Evolutionary conservation across 2,797 vertebrate genomes (phyloP), one percentile per base, ranked within the genome.

Genomic region (Channa striata): DNA sequence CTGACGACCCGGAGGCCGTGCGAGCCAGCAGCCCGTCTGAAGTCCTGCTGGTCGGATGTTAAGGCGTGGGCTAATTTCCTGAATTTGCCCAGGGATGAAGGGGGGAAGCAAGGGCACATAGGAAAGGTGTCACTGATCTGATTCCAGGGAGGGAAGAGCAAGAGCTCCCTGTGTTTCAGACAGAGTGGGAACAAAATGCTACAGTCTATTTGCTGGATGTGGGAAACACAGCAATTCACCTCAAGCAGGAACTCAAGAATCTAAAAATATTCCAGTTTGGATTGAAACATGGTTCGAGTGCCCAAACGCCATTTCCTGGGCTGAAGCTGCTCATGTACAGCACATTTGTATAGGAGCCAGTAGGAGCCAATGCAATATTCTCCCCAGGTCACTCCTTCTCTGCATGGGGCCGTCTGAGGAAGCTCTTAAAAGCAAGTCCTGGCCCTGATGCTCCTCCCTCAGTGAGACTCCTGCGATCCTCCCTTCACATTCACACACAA

Each of bases 361-460:
- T 44, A 69, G 66, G 80, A 89, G 65, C 83, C 85, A 86, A 83
- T 89, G 86, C 78, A 73, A 60, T 62, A 67, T 59, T 71, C 73
- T 67, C 62, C 70, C 51, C 81, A 70, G 80, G 89, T 93, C 84
- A 92, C 92, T 83, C 94, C 93, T 91, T 90, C 93, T 86, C 89
- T 59, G 72, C 78, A 90, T 91, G 93, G 83, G 90, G 89, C 91
- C 36, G 83, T 90, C 90, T 92, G 82, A 80, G 83, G 83, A 92
- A 78, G 81, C 62, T 84, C 88, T 91, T 84, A 90, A 91, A 89
- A 83, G 87, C 82, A 86, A 83, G 78, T 89, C 86, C 71, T 72
- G 79, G 82, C 63, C 70, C 68, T 59, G 47, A 80, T 74, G 89
- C 91, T 91, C 91, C 91, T 91, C 91, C 92, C 82, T 90, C 75